Conservation (phyloP, 2,888 invertebrate species). For the Tribolium freemani region DNA sequence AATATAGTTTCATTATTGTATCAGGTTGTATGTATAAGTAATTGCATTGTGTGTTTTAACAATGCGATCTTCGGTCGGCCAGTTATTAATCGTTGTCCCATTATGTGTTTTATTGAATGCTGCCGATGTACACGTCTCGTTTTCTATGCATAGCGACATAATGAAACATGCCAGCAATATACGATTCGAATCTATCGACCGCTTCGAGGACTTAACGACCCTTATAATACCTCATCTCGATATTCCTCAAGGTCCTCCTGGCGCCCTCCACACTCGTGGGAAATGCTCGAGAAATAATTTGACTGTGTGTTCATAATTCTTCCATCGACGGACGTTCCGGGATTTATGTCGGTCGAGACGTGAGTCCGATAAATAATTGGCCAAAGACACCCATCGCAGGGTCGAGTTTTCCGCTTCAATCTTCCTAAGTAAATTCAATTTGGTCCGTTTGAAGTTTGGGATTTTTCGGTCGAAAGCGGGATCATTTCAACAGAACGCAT, state of each 20-base stretch:
- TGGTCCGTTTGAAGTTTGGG: conserved; percentile 36
- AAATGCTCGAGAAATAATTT: conserved; percentile 25
- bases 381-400: conserved; percentile 5
- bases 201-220: conserved; percentile 9
- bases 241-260: background rate
- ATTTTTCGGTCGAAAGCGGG: conserved; percentile 25
- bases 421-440: conserved; percentile 38
- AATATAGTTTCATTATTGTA: conserved; percentile 44
- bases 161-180: conserved; percentile 33
- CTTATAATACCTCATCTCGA: background rate
- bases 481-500: conserved; percentile 43
- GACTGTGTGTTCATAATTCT: conserved; percentile 22
- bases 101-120: conserved; percentile 43
- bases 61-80: conserved; percentile 41
- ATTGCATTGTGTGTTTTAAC: conserved; percentile 45
- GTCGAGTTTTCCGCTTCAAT: conserved; percentile 31
- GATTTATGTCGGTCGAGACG: conserved; percentile 18
- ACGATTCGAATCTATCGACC: conserved; percentile 33
- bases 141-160: conserved; percentile 37
- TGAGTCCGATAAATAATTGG: conserved; percentile 23
- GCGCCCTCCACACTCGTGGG: conserved; percentile 7
- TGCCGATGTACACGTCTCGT: conserved; percentile 37
- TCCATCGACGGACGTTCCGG: background rate
- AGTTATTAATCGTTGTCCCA: conserved; percentile 45
- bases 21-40: conserved; percentile 41